Evolutionary conservation across 2,113 vertebrate species (phyloP), one percentile per base, ranked within the genome.

Genomic region (Physeter macrocephalus): DNA sequence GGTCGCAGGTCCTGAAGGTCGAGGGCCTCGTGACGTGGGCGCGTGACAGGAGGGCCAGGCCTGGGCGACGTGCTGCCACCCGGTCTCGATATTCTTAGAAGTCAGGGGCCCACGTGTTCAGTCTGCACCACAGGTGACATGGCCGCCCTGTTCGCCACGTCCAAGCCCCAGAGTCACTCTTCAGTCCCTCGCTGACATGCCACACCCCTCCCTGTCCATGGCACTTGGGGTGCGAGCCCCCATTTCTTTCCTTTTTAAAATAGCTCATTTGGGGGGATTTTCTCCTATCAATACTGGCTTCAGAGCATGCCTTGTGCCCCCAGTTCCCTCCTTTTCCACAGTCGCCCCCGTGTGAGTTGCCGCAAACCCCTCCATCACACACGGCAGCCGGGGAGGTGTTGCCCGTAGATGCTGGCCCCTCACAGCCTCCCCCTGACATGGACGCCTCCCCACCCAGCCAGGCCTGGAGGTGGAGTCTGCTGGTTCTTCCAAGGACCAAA

Each of bases 51-150:
- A 54, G 66, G 57, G 46, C 49, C 74, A 29, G 72, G 23, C 41
- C 74, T 34, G 43, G 9, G 20, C 31, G 36, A 71, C 10, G 0
- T 1, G 36, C 25, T 20, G 43, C 14, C 0, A 10, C 6, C 0
- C 74, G 31, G 20, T 31, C 92, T 72, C 29, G 23, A 15, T 46
- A n/a, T 14, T 9, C 78, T 36, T 8, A n/a, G 39, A n/a, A 39
- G 31, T 54, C 41, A 54, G 36, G 52, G 90, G 66, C 39, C 64
- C 52, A 31, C 34, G 0, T 9, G 36, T 31, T 74, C 36, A 4
- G 34, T 25, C 67, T 27, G 69, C 69, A 25, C 36, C 67, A 25
- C 20, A 2, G 6, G 27, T 14, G 36, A 46, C 1, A 1, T 2
- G 5, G 25, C 91, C 1, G 4, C 6, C 62, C 62, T 3, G 61